phyloP scores from a whole-genome alignment of 2,797 vertebrate genomes.

The Lagodon rhomboides region DNA sequence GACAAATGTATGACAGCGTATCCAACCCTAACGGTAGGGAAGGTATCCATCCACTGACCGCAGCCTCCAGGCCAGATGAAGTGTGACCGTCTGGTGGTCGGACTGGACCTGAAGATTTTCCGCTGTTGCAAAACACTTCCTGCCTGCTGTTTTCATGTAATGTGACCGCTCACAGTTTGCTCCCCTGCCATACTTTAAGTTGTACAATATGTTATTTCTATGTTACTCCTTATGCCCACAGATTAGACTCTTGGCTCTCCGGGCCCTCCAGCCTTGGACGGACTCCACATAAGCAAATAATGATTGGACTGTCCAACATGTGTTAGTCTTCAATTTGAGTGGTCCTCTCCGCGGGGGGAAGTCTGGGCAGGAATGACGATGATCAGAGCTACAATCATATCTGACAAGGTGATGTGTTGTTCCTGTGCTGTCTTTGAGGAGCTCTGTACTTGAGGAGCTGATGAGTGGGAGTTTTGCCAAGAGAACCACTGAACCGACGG shows the following conservation, averaged over 20 bases:
- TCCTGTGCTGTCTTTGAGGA: slow-evolving; percentile 73
- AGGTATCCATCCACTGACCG: slow-evolving; percentile 80
- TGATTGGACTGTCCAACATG: slow-evolving; percentile 79
- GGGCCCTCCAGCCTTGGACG: slow-evolving; percentile 74
- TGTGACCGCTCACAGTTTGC: slow-evolving; percentile 79
- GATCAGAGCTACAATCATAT: slow-evolving; percentile 80
- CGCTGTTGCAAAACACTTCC: slow-evolving; percentile 86
- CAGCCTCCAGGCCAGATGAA: slow-evolving; percentile 83
- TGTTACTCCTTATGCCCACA: slow-evolving; percentile 80
- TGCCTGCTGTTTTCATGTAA: slow-evolving; percentile 85
- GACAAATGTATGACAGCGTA: slow-evolving; percentile 74
- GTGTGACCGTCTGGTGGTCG: slow-evolving; percentile 85
- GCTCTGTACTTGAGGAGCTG: slow-evolving; percentile 63
- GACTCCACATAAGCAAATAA: slow-evolving; percentile 79
- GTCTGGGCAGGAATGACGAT: slow-evolving; percentile 74
- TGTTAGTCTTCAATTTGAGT: slow-evolving; percentile 84
- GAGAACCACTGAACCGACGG: slow-evolving; percentile 51
- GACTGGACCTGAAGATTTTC: slow-evolving; percentile 85
- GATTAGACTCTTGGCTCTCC: slow-evolving; percentile 79
- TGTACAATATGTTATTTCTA: slow-evolving; percentile 82
- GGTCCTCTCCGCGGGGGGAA: slow-evolving; percentile 76
- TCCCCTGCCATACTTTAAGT: slow-evolving; percentile 80
- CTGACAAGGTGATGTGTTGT: slow-evolving; percentile 83
- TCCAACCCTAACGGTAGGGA: slow-evolving; percentile 69
- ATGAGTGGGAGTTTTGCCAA: slow-evolving; percentile 67